Evolutionary conservation across 2,113 vertebrate species (phyloP).

Genomic region (Alethe diademata): DNA sequence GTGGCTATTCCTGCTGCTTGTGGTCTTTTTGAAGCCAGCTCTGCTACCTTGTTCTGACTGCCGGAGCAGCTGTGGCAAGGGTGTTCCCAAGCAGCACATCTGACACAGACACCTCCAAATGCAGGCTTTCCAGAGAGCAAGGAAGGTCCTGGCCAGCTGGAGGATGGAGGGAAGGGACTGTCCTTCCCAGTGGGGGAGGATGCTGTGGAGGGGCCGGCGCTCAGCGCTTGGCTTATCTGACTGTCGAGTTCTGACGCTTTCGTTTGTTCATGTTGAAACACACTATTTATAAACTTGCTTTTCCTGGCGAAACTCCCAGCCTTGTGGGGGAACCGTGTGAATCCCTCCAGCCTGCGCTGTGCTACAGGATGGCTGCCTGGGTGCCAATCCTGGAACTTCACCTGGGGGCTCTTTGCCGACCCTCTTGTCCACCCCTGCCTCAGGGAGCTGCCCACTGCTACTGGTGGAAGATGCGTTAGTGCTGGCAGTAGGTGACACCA

Average conservation of each 20-base stretch:
- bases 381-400: not conserved
- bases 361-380: not conserved
- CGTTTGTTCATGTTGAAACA: not conserved
- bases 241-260: slow-evolving; percentile 4
- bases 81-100: not conserved
- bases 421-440: fast-evolving
- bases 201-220: not conserved
- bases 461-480: fast-evolving
- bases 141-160: not conserved
- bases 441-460: not conserved
- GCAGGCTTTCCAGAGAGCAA: not conserved
- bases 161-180: not conserved
- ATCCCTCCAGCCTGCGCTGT: slow-evolving; percentile 2
- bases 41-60: not conserved
- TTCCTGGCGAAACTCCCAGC: slow-evolving; percentile 55
- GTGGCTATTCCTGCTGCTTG: not conserved
- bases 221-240: not conserved
- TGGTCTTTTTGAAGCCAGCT: not conserved
- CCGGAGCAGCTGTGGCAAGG: not conserved
- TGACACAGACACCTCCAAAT: not conserved
- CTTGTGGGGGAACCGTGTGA: slow-evolving; percentile 23
- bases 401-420: not conserved
- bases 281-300: slow-evolving; percentile 65
- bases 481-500: fast-evolving
- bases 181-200: not conserved